phyloP scores from a whole-genome alignment of 2,797 vertebrate species.

The Typhlichthys eigenmanni region DNA sequence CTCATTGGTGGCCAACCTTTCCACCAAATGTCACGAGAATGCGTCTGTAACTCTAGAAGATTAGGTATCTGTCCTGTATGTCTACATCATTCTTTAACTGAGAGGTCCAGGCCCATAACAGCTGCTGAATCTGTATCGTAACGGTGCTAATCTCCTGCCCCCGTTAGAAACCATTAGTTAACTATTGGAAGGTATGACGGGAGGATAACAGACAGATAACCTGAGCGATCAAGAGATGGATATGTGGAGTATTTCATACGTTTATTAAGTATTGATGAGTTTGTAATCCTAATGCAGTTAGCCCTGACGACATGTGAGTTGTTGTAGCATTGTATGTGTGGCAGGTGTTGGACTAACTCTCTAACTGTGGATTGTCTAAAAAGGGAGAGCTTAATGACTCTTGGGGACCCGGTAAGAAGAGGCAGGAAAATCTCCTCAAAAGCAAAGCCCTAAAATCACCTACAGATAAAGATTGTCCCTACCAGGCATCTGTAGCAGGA shows the following conservation, averaged over 20 bases:
- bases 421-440: constrained; percentile 73
- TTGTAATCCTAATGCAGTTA: constrained; percentile 17
- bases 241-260: constrained; percentile 12
- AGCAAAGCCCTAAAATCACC: constrained; percentile 76
- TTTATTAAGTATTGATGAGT: constrained; percentile 16
- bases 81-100: no score
- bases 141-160: constrained; percentile 31
- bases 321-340: constrained; percentile 45
- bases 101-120: no score
- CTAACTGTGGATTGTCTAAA: constrained; percentile 76
- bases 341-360: constrained; percentile 58
- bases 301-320: neutral
- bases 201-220: constrained; percentile 24
- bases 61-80: no score
- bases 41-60: no score
- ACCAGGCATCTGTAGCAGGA: constrained; percentile 76
- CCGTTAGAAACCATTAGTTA: constrained; percentile 24
- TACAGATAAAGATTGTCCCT: constrained; percentile 75
- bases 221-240: constrained; percentile 2
- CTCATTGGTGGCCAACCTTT: neutral
- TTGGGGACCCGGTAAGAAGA: constrained; percentile 75
- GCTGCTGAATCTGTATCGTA: neutral
- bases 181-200: constrained; percentile 39
- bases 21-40: neutral
- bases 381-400: constrained; percentile 78